A percentile compares a stretch with the other conserved stretches of the same genome.
These are phyloP conservation scores for Amblyopsis hoosieri DNA, from an alignment of 2,797 vertebrate species.

Conservation along the genomic window DNA sequence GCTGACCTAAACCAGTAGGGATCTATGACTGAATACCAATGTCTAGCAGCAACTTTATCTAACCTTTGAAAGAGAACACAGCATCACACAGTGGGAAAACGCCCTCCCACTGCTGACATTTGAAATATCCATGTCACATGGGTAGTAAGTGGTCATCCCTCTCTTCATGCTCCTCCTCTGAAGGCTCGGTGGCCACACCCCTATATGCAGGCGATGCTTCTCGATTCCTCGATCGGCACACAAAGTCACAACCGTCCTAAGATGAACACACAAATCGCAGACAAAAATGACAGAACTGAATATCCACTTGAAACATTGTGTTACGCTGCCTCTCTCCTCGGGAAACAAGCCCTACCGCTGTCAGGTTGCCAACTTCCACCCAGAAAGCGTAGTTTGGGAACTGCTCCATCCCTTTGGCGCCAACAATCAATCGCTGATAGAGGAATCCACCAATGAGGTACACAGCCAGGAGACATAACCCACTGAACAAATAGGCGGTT, in stretches of 20 bases:
- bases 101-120: conserved; percentile 32
- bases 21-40: conserved; percentile 38
- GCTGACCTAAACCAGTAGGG: conserved; percentile 33
- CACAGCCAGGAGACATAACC: conserved; percentile 80
- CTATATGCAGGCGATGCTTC: conserved; percentile 83
- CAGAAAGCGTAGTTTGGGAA: conserved; percentile 94
- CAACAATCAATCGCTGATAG: conserved; percentile 93
- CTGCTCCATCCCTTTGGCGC: conserved; percentile 96
- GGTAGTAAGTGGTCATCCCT: conserved; percentile 95
- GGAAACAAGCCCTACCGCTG: conserved; percentile 82
- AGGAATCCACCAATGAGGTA: conserved; percentile 93
- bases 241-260: conserved; percentile 96
- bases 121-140: conserved; percentile 83
- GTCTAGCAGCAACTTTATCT: conserved; percentile 49
- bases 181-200: conserved; percentile 84
- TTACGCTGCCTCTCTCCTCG: not conserved
- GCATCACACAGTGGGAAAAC: conserved; percentile 41
- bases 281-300: too few relatives aligned
- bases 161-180: conserved; percentile 91
- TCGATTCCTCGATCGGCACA: conserved; percentile 88
- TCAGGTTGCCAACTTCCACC: conserved; percentile 91
- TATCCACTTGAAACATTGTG: too few relatives aligned
- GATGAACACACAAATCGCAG: conserved; percentile 1
- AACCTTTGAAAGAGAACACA: conserved; percentile 47
- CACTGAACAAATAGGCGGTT: conserved; percentile 65